Evolutionary conservation across 2,797 vertebrate species (phyloP).

Genomic region (Anas acuta): DNA sequence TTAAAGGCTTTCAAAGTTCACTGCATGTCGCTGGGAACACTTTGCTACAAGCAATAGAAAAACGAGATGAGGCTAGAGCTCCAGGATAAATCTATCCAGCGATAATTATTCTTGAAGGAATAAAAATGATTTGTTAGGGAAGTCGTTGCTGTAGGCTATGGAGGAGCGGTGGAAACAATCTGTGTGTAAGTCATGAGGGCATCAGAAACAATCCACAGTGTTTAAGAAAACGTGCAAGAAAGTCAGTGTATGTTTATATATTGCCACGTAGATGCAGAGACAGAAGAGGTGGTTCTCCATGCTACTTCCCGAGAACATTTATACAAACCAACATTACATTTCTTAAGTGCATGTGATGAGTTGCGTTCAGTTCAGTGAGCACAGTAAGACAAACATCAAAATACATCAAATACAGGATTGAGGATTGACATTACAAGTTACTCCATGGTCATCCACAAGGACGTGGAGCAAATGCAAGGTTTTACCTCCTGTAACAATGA

Average conservation of each 20-base stretch:
- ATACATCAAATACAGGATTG: background rate
- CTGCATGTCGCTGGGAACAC: background rate
- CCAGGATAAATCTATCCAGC: background rate
- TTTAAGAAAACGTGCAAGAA: background rate
- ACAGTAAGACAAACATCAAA: background rate
- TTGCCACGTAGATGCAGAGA: background rate
- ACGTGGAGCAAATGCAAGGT: background rate
- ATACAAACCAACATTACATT: background rate
- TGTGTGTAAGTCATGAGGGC: background rate
- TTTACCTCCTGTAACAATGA: background rate
- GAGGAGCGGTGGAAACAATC: background rate
- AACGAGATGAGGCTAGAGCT: background rate
- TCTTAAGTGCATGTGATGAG: background rate
- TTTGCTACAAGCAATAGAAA: background rate
- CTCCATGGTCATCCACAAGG: background rate
- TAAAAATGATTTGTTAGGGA: background rate
- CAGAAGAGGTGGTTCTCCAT: background rate
- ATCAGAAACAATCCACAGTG: background rate
- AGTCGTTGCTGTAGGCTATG: background rate
- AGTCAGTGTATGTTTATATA: background rate
- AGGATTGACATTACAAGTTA: background rate
- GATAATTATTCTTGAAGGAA: background rate
- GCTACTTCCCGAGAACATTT: background rate
- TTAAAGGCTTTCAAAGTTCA: background rate
- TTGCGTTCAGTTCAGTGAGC: background rate